Evolutionary conservation across 2,797 vertebrate species (phyloP).

Genomic region (Nyctibius grandis): DNA sequence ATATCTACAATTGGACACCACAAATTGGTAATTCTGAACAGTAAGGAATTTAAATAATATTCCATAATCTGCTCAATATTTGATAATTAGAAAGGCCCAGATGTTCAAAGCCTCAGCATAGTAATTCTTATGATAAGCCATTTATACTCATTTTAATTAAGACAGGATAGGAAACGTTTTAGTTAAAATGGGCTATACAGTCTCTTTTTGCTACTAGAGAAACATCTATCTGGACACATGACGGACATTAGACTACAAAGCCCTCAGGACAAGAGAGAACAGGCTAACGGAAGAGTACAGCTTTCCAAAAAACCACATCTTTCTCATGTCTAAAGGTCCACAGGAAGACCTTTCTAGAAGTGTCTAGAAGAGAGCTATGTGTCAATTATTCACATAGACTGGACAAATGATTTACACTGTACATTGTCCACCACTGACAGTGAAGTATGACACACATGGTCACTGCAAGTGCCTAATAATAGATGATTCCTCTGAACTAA

Average conservation of each 20-base stretch:
- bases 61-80: background rate
- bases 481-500: background rate
- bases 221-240: background rate
- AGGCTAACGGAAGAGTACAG: background rate
- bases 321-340: background rate
- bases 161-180: background rate
- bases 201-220: background rate
- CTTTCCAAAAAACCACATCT: background rate
- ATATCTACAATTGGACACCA: rapidly evolving
- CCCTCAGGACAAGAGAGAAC: background rate
- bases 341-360: background rate
- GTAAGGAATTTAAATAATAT: background rate
- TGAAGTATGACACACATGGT: background rate
- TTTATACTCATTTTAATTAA: background rate
- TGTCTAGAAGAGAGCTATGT: background rate
- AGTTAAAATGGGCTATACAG: background rate
- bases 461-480: background rate
- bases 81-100: background rate
- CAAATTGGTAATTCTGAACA: background rate
- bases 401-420: background rate
- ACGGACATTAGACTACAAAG: background rate
- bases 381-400: background rate
- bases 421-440: background rate
- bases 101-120: background rate
- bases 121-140: background rate